Conservation (phyloP, 2,113 vertebrate genomes). For the Meriones unguiculatus region DNA sequence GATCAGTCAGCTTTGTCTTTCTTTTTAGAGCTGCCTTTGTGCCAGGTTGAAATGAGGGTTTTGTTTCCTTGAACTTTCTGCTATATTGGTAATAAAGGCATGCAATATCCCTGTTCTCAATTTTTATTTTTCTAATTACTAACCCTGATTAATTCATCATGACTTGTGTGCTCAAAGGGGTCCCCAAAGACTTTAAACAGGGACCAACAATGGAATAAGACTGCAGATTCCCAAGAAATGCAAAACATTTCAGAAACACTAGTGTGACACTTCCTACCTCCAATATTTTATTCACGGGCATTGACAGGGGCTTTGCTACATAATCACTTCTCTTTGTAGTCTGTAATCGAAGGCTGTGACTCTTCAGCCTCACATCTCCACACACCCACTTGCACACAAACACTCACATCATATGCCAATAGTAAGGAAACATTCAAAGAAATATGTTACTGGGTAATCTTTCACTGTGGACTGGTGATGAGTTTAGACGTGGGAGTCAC, state of each 20-base stretch:
- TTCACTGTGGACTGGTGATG: not conserved
- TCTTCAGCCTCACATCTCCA: not conserved
- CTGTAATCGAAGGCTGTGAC: not conserved
- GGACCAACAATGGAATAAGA: slow-evolving; percentile 17
- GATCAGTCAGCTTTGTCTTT: not conserved
- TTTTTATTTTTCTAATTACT: slow-evolving; percentile 22
- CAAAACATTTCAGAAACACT: not conserved
- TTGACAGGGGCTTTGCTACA: not conserved
- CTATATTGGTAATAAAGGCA: not conserved
- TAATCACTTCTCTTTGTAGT: not conserved
- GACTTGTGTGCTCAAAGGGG: not conserved
- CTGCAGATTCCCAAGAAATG: slow-evolving; percentile 6
- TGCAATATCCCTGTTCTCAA: not conserved
- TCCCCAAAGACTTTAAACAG: slow-evolving; percentile 15
- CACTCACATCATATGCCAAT: too few species aligned
- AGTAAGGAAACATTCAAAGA: too few species aligned
- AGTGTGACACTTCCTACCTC: not conserved
- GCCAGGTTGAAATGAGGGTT: not conserved
- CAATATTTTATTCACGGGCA: not conserved
- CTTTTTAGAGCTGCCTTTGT: not conserved
- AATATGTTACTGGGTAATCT: too few species aligned
- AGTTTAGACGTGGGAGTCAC: not conserved
- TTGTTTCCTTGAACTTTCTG: slow-evolving; percentile 51
- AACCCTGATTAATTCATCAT: slow-evolving; percentile 56
- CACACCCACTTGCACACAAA: too few species aligned